Evolutionary conservation across 2,113 vertebrate genomes (phyloP).

Genomic region (Pristiophorus japonicus): DNA sequence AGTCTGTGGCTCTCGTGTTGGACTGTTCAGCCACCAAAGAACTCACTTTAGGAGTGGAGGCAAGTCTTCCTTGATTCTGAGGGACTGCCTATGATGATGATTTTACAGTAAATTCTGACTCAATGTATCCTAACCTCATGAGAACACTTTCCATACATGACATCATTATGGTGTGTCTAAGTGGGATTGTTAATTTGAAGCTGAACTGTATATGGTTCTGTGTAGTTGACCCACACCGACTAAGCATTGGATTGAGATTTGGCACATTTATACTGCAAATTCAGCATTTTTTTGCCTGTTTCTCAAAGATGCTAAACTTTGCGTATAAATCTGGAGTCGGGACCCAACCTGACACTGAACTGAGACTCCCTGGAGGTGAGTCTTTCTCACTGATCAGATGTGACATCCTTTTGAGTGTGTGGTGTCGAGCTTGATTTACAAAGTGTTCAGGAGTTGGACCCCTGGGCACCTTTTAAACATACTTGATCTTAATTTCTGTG

Average conservation of each 20-base stretch:
- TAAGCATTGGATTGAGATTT: not conserved
- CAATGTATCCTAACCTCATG: not conserved
- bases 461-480: not conserved
- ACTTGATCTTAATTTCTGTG: constrained; percentile 9
- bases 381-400: not conserved
- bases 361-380: not conserved
- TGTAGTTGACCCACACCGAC: no score
- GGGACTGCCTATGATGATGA: no score
- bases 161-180: not conserved
- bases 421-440: constrained; percentile 4
- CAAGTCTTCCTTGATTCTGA: no score
- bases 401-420: not conserved
- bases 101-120: not conserved
- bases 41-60: no score
- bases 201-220: not conserved
- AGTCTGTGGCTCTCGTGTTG: no score
- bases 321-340: not conserved
- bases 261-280: not conserved
- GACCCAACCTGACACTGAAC: not conserved
- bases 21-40: no score
- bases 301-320: not conserved
- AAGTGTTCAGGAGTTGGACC: not conserved
- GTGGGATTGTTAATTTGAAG: not conserved
- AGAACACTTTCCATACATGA: not conserved
- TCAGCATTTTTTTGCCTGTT: not conserved